These are phyloP conservation scores for Bovichtus variegatus DNA, from an alignment of 2,797 vertebrate species.

Conservation along the genomic window DNA sequence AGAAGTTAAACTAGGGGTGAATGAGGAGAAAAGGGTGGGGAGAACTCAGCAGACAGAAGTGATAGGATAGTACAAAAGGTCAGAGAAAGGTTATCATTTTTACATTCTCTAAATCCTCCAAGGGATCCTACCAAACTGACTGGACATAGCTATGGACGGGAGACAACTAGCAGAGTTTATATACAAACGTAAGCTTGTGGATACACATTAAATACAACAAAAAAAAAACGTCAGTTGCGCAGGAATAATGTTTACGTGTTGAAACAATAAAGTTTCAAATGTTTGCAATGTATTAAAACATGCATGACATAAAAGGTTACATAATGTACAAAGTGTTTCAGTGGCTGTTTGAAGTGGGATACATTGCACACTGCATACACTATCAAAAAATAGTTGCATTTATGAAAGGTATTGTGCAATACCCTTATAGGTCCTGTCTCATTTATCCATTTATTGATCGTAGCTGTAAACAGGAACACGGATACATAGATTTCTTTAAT, in stretches of 20 bases:
- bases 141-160: neutral
- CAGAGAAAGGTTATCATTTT: conserved; percentile 9
- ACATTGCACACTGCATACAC: neutral
- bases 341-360: neutral
- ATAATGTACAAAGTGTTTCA: neutral
- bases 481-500: neutral
- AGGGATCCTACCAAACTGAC: neutral
- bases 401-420: neutral
- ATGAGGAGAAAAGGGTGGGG: conserved; percentile 3
- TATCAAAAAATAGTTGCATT: neutral
- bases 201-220: neutral
- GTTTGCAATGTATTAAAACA: neutral
- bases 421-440: neutral
- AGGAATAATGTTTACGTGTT: neutral
- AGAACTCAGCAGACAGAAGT: conserved; percentile 11
- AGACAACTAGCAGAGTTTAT: conserved; percentile 11
- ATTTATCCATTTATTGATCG: neutral
- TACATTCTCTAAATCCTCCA: conserved; percentile 1
- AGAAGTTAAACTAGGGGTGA: neutral
- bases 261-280: neutral
- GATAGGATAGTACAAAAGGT: conserved; percentile 49
- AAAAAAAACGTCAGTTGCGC: neutral
- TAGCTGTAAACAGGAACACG: neutral
- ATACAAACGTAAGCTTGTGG: neutral
- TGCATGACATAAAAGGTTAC: neutral